Evolutionary conservation across 92 coral and sea anemone genomes (phyloP), one percentile per base, ranked within the genome.

Genomic region (Actinernus sp.): DNA sequence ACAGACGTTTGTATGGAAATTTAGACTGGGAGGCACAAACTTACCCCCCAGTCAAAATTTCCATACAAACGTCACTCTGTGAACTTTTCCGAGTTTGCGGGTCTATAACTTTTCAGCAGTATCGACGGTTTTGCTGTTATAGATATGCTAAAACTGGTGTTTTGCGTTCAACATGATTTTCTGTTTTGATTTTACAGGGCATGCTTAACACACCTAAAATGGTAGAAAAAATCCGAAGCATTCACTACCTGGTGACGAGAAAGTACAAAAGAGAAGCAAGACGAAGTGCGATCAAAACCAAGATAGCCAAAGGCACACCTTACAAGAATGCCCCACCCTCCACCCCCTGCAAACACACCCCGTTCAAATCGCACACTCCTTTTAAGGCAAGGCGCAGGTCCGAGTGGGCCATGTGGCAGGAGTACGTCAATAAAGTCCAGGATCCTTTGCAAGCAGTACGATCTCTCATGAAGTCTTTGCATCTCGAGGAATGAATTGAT

Each of bases 381-480:
- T 75, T 41, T 37, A 86, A 78, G 58, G 69, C 68, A 28, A 63
- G 61, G 47, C 77, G 51, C 24, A 17, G 12, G 2, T 57, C 67
- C 21, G 76, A 74, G 50, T 64, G 80, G 70, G 31, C 62, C 27
- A 80, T 63, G 76, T 86, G 88, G 88, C 79, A 79, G 49, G 76
- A 77, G 10, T 77, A 63, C 2, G 71, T 80, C 19, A 78, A 74
- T 55, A 64, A 55, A 31, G 61, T 69, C 52, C 85, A 71, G 52
- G 96, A 89, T 80, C 96, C 96, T 65, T 62, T 89, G 68, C 92
- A 85, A 38, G 92, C 92, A 30, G 89, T 85, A 61, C 84, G 87
- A 20, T 65, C 86, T 21, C 78, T 89, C 36, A 72, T 80, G 24
- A 58, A 58, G 13, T 57, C 68, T 27, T 66, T 81, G 28, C 71